phyloP scores from a whole-genome alignment of 1,140 invertebrate genomes.

The Orchesella cincta region DNA sequence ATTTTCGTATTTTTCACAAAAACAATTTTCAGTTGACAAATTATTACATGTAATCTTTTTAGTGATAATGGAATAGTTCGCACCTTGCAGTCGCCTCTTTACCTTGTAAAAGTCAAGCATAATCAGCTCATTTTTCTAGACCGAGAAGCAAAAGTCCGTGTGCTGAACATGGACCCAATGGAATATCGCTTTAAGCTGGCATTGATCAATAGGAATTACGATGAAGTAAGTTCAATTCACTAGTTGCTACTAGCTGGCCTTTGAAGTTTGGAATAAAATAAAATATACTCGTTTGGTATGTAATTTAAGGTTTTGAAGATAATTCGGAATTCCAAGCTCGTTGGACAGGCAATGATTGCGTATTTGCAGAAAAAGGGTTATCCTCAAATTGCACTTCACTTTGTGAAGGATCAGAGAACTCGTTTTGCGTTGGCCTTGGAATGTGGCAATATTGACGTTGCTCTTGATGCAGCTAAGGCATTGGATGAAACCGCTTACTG shows the following conservation, averaged over 20 bases:
- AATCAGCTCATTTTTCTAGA: conserved; percentile 93
- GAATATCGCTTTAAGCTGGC: conserved; percentile 99
- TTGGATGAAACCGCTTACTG: conserved; percentile 93
- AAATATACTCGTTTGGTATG: too few species aligned
- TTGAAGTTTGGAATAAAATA: conserved; percentile 46
- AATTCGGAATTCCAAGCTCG: conserved; percentile 94
- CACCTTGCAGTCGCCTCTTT: conserved; percentile 95
- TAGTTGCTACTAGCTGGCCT: background rate
- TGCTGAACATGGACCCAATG: conserved; percentile 92
- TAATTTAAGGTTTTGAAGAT: conserved; percentile 86
- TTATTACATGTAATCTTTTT: conserved; percentile 51
- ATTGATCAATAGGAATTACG: conserved; percentile 93
- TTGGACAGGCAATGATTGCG: conserved; percentile 98
- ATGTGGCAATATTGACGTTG: conserved; percentile 97
- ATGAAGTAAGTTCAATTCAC: conserved; percentile 74
- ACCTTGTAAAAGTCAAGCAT: conserved; percentile 88
- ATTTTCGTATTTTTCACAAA: background rate
- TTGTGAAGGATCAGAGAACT: conserved; percentile 99
- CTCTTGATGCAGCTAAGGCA: conserved; percentile 87
- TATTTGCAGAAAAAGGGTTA: conserved; percentile 99
- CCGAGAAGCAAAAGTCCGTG: conserved; percentile 83
- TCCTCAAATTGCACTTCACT: conserved; percentile 98
- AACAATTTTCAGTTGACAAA: background rate
- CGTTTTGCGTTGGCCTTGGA: conserved; percentile 93
- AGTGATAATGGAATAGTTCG: conserved; percentile 97